Evolutionary conservation across 2,113 vertebrate species (phyloP).

Genomic region (Eulemur rufifrons): DNA sequence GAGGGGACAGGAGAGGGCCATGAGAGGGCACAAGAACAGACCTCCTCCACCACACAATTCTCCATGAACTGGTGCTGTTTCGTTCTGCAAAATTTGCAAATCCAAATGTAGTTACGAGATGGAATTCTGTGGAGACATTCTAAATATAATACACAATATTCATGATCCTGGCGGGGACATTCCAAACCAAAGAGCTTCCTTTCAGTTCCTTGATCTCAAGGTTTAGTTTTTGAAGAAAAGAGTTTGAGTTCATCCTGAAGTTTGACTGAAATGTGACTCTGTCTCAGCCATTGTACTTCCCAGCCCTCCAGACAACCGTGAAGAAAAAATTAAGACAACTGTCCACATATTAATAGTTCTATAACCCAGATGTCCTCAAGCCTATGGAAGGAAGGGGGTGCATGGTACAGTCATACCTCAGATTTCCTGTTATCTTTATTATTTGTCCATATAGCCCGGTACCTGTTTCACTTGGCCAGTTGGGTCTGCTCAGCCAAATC

Average conservation of each 20-base stretch:
- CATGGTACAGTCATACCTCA: neutral
- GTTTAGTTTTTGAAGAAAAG: neutral
- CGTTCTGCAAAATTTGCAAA: neutral
- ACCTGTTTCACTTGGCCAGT: neutral
- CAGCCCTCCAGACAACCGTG: neutral
- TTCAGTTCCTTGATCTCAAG: neutral
- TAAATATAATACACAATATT: neutral
- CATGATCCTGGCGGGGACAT: neutral
- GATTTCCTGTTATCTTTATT: neutral
- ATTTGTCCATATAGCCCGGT: neutral
- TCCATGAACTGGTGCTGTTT: neutral
- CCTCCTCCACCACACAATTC: neutral
- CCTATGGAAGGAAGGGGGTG: neutral
- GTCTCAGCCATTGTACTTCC: neutral
- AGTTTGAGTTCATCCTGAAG: neutral
- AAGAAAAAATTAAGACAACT: neutral
- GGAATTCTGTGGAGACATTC: neutral
- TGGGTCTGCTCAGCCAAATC: neutral
- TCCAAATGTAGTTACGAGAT: neutral
- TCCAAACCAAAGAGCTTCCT: slow-evolving; percentile 9
- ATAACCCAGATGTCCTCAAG: neutral
- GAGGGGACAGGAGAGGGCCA: neutral
- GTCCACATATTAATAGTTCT: neutral
- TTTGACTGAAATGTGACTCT: neutral
- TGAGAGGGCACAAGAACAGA: neutral